Evolutionary conservation across 53 echinoderm and acorn worm genomes (phyloP), one percentile per base, ranked within the genome.

Genomic region (Holothuria leucospilota): DNA sequence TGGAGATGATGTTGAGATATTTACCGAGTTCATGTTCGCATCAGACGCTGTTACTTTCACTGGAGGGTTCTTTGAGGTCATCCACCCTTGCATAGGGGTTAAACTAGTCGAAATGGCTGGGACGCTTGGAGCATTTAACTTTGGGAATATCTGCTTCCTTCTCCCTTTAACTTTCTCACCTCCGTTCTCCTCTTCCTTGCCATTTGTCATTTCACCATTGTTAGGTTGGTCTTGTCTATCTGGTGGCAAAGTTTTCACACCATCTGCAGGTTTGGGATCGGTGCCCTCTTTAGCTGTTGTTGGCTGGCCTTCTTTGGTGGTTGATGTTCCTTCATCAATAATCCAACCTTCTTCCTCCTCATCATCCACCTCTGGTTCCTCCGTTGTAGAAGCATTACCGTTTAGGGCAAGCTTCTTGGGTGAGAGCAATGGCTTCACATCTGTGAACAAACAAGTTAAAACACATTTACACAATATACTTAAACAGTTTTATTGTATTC

Each of bases 261-360:
- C 67, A 67, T 27, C 28, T 29, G 16, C 66, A 66, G 27, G 67
- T 29, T 27, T 30, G 27, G 27, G 3, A 5, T 16, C 56, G 0
- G 56, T 0, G 15, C 56, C 18, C 11, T 67, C 67, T 15, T 67
- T 67, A 16, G 13, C 30, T 13, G 21, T 0, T 18, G 27, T 15
- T 56, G 56, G 8, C 18, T 5, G 18, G 3, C 1, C 56, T 56
- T 56, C 56, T 18, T 56, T 56, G 56, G 56, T 1, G 26, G 67
- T 30, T 25, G 67, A 67, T 23, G 13, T 1, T 0, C 28, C 25
- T 21, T 80, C 80, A 61, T 80, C 80, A 61, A 80, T 80, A 30
- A 80, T 80, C 80, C 80, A 80, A 38, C 80, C 80, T 60, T 80
- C 80, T 12, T 80, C 80, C 29, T 80, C 80, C 16, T 80, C 80